phyloP scores from a whole-genome alignment of 2,888 invertebrate genomes.

The Atherix ibis region DNA sequence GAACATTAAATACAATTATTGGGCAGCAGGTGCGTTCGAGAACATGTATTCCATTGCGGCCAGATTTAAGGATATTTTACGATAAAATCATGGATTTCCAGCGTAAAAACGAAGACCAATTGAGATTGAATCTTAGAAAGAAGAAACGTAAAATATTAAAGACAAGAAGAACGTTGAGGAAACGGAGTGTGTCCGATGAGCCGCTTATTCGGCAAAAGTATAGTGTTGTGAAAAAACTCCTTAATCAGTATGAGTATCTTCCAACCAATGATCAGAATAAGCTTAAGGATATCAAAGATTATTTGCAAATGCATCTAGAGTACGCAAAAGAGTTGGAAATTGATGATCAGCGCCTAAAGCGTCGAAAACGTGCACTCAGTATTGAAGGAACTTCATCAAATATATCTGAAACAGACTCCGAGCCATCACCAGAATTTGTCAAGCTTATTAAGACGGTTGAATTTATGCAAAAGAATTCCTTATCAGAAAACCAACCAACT shows the following conservation, averaged over 20 bases:
- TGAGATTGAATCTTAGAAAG: not conserved
- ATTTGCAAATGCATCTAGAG: slow-evolving; percentile 19
- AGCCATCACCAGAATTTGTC: too few species aligned
- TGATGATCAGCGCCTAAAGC: not conserved
- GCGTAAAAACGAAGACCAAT: slow-evolving; percentile 3
- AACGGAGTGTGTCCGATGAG: slow-evolving; percentile 2
- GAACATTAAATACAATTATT: slow-evolving; percentile 23
- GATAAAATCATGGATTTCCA: slow-evolving; percentile 15
- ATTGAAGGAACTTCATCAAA: too few species aligned
- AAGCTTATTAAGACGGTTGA: slow-evolving; percentile 5
- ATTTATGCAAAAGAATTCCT: slow-evolving; percentile 4
- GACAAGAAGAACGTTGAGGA: not conserved
- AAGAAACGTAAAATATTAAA: not conserved
- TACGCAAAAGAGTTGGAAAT: slow-evolving; percentile 12
- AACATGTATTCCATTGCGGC: slow-evolving; percentile 22
- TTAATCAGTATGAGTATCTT: slow-evolving; percentile 23
- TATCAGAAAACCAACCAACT: too few species aligned
- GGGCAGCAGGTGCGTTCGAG: slow-evolving; percentile 22
- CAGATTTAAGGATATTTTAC: slow-evolving; percentile 24
- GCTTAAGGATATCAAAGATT: slow-evolving; percentile 16
- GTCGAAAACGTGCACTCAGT: slow-evolving; percentile 2
- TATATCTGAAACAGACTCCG: too few species aligned
- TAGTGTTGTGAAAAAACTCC: slow-evolving; percentile 23
- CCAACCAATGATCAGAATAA: slow-evolving; percentile 20
- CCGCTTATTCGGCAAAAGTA: slow-evolving; percentile 19